Evolutionary conservation across 1,140 invertebrate species (phyloP), one percentile per base, ranked within the genome.

Genomic region (Drosophila ohnishii): DNA sequence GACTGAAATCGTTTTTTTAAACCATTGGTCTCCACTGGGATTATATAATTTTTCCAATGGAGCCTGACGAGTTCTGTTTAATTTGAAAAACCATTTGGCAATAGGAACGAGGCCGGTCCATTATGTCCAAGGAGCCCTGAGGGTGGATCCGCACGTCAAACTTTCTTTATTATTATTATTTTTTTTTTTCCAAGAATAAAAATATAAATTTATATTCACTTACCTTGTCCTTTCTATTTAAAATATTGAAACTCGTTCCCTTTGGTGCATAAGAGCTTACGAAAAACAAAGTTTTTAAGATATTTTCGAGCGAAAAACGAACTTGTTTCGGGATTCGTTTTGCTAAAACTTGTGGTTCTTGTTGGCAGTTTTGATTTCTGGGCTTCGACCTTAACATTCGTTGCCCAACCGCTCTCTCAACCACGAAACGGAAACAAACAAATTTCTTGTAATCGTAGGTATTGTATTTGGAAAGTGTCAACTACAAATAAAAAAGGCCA

Each of bases 381-480:
- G 50, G 16, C 50, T 22, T 32, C 8, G 32, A 53, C 19, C 32
- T 6, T 22, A 5, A 10, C 5, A 25, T 55, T 37, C 19, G 19
- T n/a, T 37, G 13, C 32, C 51, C 51, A 37, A 3, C 51, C 51
- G 14, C 22, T 19, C 34, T 53, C 34, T 53, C 22, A 37, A n/a
- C 14, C 51, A 10, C 51, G 19, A 53, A 37, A 37, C 51, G 13
- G 25, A 55, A 55, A 25, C 19, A 55, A 53, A 37, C 51, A 55
- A 9, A 14, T 30, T 55, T 37, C 19, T n/a, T 14, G 51, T 37
- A 37, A 55, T 55, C 19, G 51, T 55, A 22, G 51, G 51, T 55
- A 55, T 55, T 55, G 51, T 55, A 55, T 55, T 55, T 55, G 19
- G 51, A 53, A 53, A 53, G 34, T 37, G 32, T 53, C 19, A 13